These are phyloP conservation scores for Botrylloides violaceus DNA, from an alignment of 23 tunicate genomes.

Conservation along the genomic window DNA sequence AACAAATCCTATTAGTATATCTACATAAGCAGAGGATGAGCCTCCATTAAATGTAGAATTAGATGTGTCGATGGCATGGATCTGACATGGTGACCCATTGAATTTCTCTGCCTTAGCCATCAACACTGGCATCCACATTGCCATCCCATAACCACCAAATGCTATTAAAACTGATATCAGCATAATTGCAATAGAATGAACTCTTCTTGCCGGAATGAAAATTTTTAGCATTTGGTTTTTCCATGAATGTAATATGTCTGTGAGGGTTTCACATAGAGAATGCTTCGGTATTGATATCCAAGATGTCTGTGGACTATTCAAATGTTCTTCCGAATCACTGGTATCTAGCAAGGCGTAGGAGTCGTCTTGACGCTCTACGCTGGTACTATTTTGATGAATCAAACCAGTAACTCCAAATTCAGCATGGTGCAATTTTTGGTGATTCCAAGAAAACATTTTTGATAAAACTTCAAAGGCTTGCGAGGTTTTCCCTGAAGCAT, in stretches of 20 bases:
- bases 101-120: constrained; percentile 48
- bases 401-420: neutral
- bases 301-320: neutral
- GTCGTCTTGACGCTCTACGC: neutral
- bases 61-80: neutral
- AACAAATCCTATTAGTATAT: constrained; percentile 68
- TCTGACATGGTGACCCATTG: constrained; percentile 61
- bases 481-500: constrained; percentile 25
- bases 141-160: constrained; percentile 61
- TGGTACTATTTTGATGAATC: neutral
- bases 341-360: neutral
- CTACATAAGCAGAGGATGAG: constrained; percentile 34
- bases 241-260: neutral
- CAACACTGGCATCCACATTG: constrained; percentile 81
- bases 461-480: constrained; percentile 43
- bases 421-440: neutral
- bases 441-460: constrained; percentile 32
- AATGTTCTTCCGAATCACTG: neutral
- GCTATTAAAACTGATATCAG: neutral
- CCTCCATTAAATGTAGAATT: neutral
- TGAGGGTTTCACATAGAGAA: neutral
- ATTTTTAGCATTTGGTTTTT: constrained; percentile 2
- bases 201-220: neutral
- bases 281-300: too few species aligned
- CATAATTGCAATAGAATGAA: neutral